phyloP scores from a whole-genome alignment of 2,888 invertebrate genomes.

The Lapara coniferarum region DNA sequence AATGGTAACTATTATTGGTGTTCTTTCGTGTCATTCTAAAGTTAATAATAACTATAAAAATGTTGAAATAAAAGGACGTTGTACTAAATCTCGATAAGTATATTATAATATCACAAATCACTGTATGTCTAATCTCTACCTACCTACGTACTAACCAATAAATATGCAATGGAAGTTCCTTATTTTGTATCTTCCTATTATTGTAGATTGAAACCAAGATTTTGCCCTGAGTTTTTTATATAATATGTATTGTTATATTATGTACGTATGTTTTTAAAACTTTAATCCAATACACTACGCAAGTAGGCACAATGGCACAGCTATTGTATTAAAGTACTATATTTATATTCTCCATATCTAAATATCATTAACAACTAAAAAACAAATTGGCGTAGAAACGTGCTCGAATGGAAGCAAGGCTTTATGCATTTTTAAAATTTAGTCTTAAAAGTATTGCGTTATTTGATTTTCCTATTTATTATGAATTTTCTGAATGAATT shows the following conservation, averaged over 20 bases:
- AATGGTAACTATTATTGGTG: slow-evolving; percentile 76
- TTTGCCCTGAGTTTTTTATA: slow-evolving; percentile 24
- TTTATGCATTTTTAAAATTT: slow-evolving; percentile 18
- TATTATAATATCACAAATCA: slow-evolving; percentile 82
- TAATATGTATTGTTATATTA: slow-evolving; percentile 15
- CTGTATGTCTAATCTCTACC: slow-evolving; percentile 74
- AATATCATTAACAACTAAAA: slow-evolving; percentile 29
- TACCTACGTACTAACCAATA: slow-evolving; percentile 65
- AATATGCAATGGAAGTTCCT: slow-evolving; percentile 62
- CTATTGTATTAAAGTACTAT: slow-evolving; percentile 56
- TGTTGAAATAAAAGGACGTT: slow-evolving; percentile 76
- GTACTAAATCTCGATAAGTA: slow-evolving; percentile 77
- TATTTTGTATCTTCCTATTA: slow-evolving; percentile 44
- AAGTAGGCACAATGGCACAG: slow-evolving; percentile 75
- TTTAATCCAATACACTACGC: slow-evolving; percentile 47
- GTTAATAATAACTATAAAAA: slow-evolving; percentile 72
- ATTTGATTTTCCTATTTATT: too few relatives aligned
- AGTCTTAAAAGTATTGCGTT: slow-evolving; percentile 8
- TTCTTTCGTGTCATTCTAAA: slow-evolving; percentile 76
- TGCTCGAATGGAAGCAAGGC: slow-evolving; percentile 12
- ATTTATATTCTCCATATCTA: slow-evolving; percentile 28
- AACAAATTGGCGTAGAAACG: slow-evolving; percentile 26
- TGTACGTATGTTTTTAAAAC: slow-evolving; percentile 27
- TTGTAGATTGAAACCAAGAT: slow-evolving; percentile 30
- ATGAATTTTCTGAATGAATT: too few relatives aligned